Evolutionary conservation across 2,113 vertebrate species (phyloP), one percentile per base, ranked within the genome.

Genomic region (Brachyhypopomus occidentalis): DNA sequence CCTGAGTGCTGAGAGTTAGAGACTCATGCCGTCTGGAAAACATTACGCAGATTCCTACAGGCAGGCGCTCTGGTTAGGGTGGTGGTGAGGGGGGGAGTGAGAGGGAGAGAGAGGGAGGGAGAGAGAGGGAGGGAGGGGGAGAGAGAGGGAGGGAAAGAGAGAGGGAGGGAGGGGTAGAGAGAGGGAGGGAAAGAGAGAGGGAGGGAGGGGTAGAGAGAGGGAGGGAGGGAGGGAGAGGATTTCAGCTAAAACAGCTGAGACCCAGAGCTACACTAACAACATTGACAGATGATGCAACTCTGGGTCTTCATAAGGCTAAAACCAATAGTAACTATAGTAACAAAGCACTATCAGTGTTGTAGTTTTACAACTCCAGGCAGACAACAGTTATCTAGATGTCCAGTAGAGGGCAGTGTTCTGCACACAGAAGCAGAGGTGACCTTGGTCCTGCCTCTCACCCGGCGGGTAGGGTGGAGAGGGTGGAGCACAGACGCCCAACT

Each of bases 21-120:
- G 80, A 72, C 72, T 83, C 58, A 38, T 22, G 73, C 63, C 75
- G 83, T 91, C 90, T 94, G 92, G 92, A 92, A 93, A 89, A 85
- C 88, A 92, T 92, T 92, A 90, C 80, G 86, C 67, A 56, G 85
- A 91, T 92, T 93, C 89, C 87, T 90, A 77, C 87, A 88, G 88
- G 60, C 83, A 41, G 77, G 84, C 86, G 77, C 80, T 87, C 83
- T 87, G 84, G 87, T 87, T 85, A 84, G 30, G 30, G 30, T 90
- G 72, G 78, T 85, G 83, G 86, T 69, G 75, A 30, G 69, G 67
- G 36, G 16, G 86, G n/a, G 27, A 72, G 67, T 48, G 34, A 66
- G 79, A 20, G 19, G 79, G 56, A 74, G 73, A 41, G 72, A 58
- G 45, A 69, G 36, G 64, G 77, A 48, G 56, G 60, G 87, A 27